Evolutionary conservation across 2,113 vertebrate species (phyloP), one percentile per base, ranked within the genome.

Genomic region (Acanthochromis polyacanthus): DNA sequence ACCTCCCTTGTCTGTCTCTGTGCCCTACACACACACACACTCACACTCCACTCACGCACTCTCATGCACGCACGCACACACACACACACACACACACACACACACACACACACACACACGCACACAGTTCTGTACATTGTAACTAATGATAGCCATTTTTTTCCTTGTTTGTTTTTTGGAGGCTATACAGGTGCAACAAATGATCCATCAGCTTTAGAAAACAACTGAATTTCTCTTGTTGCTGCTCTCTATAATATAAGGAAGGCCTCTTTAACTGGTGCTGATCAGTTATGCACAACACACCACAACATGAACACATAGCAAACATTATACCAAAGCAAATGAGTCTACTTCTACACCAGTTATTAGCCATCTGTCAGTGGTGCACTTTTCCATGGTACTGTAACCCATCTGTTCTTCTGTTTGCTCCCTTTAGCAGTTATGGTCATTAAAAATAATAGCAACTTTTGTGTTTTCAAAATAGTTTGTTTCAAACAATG

Each of bases 131-230:
- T 81, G 59, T 22, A 45, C 57, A 56, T 14, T 78, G 61, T 77
- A 68, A 87, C 56, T 65, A 25, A 85, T 75, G 70, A 32, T 17
- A 7, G 20, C 15, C 15, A 28, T 66, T 58, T 56, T 75, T 72
- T 70, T 16, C 17, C 19, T 43, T 52, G 2, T 70, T 76, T 81
- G 25, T 19, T 56, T 66, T 74, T 70, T 10, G 17, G 23, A 73
- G 45, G 64, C 43, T 73, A 10, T 52, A 55, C 28, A 71, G 52
- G 51, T 61, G 66, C 56, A 80, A 58, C 52, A 77, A 48, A 58
- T 78, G 22, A 82, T 75, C 69, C 28, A 50, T 83, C 70, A 68
- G 30, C 56, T 77, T 60, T 50, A 64, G 20, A 53, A 25, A 25
- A 74, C 71, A 30, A 46, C 36, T 55, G 11, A 3, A n/a, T 72